Evolutionary conservation across 1,140 invertebrate species (phyloP).

Genomic region (Catajapyx aquilonaris): DNA sequence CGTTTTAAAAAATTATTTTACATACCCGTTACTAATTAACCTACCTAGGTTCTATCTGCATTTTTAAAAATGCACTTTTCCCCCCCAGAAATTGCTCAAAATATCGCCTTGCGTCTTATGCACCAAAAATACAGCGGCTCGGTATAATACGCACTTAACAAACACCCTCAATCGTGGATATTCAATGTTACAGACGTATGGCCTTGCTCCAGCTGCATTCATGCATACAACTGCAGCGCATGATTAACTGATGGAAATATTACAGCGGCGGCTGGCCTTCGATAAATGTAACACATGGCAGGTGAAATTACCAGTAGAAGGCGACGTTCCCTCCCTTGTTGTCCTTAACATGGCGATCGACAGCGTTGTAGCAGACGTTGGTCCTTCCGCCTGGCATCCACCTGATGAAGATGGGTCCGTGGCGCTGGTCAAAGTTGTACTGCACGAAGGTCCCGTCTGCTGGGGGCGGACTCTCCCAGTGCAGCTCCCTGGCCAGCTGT

Average conservation of each 20-base stretch:
- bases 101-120: too few relatives aligned
- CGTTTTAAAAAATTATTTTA: too few relatives aligned
- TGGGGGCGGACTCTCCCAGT: conserved; percentile 62
- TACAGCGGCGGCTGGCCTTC: too few relatives aligned
- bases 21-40: too few relatives aligned
- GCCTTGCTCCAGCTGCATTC: neutral
- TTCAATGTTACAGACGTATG: neutral
- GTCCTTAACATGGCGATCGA: conserved; percentile 73
- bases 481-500: conserved; percentile 66
- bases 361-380: conserved; percentile 85
- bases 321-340: conserved; percentile 77
- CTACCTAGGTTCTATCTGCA: too few relatives aligned
- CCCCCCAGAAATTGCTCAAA: too few relatives aligned
- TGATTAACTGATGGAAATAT: conserved; percentile 1
- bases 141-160: too few relatives aligned
- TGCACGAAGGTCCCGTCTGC: conserved; percentile 46
- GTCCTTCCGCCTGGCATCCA: conserved; percentile 88
- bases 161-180: too few relatives aligned
- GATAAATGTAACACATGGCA: too few relatives aligned
- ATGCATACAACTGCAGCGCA: too few relatives aligned
- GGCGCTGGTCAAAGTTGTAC: conserved; percentile 79
- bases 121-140: too few relatives aligned
- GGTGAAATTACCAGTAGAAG: conserved; percentile 83
- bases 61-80: too few relatives aligned
- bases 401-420: conserved; percentile 76